These are phyloP conservation scores for Sogatella furcifera DNA, from an alignment of 1,140 invertebrate genomes.

Conservation along the genomic window DNA sequence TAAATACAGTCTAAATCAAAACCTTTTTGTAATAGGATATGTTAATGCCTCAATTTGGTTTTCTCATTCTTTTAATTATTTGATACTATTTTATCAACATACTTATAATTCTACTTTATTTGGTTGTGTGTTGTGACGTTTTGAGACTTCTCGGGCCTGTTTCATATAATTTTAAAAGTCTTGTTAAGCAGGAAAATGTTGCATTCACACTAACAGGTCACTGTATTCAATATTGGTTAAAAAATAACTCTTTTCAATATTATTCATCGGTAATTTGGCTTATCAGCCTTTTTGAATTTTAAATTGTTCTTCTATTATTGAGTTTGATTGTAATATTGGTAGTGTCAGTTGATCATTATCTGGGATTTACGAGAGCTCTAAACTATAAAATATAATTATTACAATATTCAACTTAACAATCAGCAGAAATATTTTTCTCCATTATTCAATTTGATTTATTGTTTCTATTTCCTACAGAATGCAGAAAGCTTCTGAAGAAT, in stretches of 20 bases:
- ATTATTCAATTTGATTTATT: background rate
- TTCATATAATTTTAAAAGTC: too few species aligned
- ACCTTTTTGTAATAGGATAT: background rate
- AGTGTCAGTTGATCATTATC: background rate
- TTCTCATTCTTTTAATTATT: too few species aligned
- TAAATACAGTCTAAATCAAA: background rate
- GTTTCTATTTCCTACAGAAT: conserved; percentile 29
- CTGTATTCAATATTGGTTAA: too few species aligned
- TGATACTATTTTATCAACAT: too few species aligned
- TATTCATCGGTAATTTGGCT: too few species aligned
- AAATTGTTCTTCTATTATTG: background rate
- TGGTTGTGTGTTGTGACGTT: too few species aligned
- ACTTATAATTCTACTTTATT: too few species aligned
- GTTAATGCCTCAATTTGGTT: background rate
- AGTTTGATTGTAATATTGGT: background rate
- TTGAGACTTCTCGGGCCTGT: too few species aligned
- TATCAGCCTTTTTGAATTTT: background rate
- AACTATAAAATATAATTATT: background rate
- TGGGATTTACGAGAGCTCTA: background rate
- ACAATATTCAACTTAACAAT: background rate
- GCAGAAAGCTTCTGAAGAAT: conserved; percentile 53
- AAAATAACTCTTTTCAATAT: too few species aligned
- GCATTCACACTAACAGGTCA: too few species aligned
- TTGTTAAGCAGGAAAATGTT: too few species aligned
- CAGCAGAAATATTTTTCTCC: background rate